A percentile compares a stretch with the other conserved stretches of the same genome.
phyloP scores from a whole-genome alignment of 1,140 invertebrate species.

The Pseudomyrmex concolor region DNA sequence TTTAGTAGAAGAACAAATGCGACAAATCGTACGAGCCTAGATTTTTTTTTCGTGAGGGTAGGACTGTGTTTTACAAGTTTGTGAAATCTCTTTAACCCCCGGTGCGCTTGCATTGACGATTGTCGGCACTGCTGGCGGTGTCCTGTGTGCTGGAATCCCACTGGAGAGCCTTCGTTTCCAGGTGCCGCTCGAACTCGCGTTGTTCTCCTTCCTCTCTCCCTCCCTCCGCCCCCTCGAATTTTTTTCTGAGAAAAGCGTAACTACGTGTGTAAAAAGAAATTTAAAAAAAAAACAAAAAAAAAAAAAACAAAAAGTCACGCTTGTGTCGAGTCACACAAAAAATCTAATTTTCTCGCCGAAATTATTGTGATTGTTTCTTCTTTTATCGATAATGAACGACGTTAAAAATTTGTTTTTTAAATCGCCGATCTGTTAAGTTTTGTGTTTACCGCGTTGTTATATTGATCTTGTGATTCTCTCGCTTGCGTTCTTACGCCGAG shows the following conservation, averaged over 20 bases:
- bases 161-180: no score
- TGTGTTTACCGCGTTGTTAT: neutral
- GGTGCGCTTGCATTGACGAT: slow-evolving; percentile 39
- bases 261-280: no score
- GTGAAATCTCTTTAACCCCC: slow-evolving; percentile 36
- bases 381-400: neutral
- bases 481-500: no score
- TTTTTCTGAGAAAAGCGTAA: no score
- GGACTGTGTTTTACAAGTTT: slow-evolving; percentile 66
- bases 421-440: neutral
- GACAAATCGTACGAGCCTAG: slow-evolving; percentile 41
- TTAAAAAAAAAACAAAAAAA: no score
- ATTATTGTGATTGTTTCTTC: neutral
- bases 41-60: slow-evolving; percentile 41
- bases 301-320: no score
- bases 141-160: slow-evolving; percentile 60
- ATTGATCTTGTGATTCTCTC: neutral
- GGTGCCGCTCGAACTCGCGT: neutral
- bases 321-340: no score
- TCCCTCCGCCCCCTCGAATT: neutral
- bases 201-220: neutral
- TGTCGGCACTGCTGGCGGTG: slow-evolving; percentile 78
- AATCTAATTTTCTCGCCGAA: no score
- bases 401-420: slow-evolving; percentile 36
- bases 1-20: slow-evolving; percentile 12